Evolutionary conservation across 2,113 vertebrate genomes (phyloP).

Genomic region (Chloropsis hardwickii): DNA sequence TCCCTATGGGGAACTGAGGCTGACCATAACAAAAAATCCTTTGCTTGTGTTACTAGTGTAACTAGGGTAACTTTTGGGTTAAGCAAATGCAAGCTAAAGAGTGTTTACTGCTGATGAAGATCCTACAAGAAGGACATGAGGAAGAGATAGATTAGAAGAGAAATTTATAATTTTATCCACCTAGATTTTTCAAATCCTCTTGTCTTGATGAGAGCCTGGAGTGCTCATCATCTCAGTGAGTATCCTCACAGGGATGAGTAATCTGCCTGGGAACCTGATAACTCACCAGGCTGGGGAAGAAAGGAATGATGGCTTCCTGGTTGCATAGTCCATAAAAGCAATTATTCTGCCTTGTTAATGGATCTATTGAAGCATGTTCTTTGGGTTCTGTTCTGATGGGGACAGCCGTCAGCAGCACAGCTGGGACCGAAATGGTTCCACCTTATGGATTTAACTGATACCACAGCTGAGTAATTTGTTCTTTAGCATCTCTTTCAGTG

Average conservation of each 20-base stretch:
- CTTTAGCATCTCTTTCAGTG: rapidly evolving
- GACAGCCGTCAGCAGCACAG: background rate
- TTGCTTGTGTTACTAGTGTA: background rate
- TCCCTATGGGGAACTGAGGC: background rate
- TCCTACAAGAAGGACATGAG: background rate
- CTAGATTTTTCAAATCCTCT: background rate
- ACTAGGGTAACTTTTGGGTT: background rate
- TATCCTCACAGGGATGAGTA: background rate
- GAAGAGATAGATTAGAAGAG: background rate
- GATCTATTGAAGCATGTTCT: background rate
- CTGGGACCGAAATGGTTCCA: background rate
- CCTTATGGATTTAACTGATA: background rate
- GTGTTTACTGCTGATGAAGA: background rate
- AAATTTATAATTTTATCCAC: background rate
- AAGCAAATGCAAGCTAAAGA: background rate
- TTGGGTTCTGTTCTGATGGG: background rate
- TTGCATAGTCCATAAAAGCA: background rate
- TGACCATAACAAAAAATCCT: background rate
- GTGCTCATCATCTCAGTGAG: background rate
- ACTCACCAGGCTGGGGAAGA: background rate
- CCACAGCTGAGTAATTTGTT: background rate
- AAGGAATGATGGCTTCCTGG: background rate
- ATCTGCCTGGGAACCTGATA: background rate
- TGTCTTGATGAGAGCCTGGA: background rate
- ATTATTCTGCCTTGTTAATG: background rate